A percentile compares a stretch with the other conserved stretches of the same genome.
These are phyloP conservation scores for Micrastur ruficollis DNA, from an alignment of 2,797 vertebrate genomes.

Conservation along the genomic window DNA sequence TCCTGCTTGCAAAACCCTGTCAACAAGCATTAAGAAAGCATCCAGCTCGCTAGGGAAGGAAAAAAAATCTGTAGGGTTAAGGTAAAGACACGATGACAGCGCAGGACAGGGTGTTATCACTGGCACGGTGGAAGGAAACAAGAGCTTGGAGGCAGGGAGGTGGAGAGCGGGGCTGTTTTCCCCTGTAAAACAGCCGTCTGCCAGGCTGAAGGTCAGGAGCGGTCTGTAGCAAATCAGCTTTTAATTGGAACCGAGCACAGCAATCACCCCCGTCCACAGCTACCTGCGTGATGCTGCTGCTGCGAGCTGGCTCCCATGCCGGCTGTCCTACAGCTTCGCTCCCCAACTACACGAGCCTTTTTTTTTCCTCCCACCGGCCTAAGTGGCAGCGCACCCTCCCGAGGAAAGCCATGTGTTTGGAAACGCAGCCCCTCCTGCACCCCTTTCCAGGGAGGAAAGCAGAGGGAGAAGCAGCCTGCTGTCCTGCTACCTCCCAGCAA, in stretches of 20 bases:
- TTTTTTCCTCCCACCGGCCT: not conserved
- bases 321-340: not conserved
- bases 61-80: constrained; percentile 28
- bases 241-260: constrained; percentile 11
- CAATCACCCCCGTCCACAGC: not conserved
- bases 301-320: not conserved
- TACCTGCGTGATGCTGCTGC: not conserved
- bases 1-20: not conserved
- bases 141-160: not conserved
- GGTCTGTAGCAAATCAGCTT: not conserved
- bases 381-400: not conserved
- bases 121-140: not conserved
- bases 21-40: constrained; percentile 39
- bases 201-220: constrained; percentile 28
- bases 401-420: not conserved
- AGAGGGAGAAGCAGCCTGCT: not conserved
- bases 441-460: not conserved
- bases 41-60: not conserved
- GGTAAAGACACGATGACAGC: constrained; percentile 58
- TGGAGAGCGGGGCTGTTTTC: not conserved
- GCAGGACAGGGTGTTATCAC: constrained; percentile 35
- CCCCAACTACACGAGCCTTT: not conserved
- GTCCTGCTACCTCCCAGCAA: not conserved
- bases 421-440: not conserved
- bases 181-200: not conserved